Evolutionary conservation across 2,797 vertebrate species (phyloP).

Genomic region (Oreonectes daqikongensis): DNA sequence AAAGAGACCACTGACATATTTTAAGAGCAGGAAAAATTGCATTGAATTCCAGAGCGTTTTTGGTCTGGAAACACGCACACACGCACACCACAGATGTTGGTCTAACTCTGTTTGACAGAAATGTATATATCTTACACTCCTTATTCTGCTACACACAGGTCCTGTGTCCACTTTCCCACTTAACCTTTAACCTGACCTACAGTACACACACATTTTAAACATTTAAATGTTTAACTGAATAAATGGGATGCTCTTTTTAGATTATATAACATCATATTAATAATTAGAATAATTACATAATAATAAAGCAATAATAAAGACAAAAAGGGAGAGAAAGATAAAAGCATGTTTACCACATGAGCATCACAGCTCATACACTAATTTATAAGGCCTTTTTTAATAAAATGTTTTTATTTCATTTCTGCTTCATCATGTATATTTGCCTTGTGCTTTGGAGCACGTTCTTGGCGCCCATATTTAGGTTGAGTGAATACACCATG

Average conservation of each 20-base stretch:
- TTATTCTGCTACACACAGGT: conserved; percentile 51
- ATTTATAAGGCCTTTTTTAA: not conserved
- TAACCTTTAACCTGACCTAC: too few species aligned
- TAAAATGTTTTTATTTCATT: not conserved
- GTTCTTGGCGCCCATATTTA: not conserved
- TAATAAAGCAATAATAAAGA: too few species aligned
- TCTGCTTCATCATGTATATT: not conserved
- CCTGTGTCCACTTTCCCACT: too few species aligned
- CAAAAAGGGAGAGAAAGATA: too few species aligned
- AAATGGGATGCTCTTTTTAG: too few species aligned
- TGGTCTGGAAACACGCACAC: conserved; percentile 41
- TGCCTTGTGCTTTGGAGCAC: not conserved
- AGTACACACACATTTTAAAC: too few species aligned
- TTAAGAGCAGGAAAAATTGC: not conserved
- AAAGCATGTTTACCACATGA: too few species aligned
- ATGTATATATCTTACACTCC: conserved; percentile 67
- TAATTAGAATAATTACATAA: too few species aligned
- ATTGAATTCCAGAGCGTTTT: conserved; percentile 6
- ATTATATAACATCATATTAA: too few species aligned
- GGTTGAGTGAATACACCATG: not conserved
- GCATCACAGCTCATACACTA: not conserved
- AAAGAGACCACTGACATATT: not conserved
- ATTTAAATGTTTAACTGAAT: too few species aligned
- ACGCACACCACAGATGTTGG: conserved; percentile 66
- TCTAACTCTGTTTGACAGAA: conserved; percentile 41